Evolutionary conservation across 2,113 vertebrate genomes (phyloP), one percentile per base, ranked within the genome.

Genomic region (Oxygymnocypris stewartii): DNA sequence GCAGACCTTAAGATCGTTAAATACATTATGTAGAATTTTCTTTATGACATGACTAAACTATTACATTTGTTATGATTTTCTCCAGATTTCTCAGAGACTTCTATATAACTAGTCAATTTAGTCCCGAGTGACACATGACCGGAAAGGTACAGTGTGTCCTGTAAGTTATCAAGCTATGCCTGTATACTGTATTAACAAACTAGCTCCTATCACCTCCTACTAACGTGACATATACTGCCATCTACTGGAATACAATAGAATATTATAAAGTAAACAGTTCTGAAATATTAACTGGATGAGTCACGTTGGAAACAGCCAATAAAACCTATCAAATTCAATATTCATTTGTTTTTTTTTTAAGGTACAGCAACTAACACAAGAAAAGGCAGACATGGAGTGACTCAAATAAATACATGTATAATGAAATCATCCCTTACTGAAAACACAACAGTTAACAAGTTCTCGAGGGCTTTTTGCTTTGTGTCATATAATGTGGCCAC

Each of bases 171-270:
- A 31, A 73, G 31, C 42, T 73, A 63, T 10, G 11, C 12, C 6
- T 59, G 40, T n/a, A 28, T 18, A 65, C 28, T 44, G 44, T 31
- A 20, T 9, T 71, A 82, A 82, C 44, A 51, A 49, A 69, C n/a
- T 2, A 57, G 16, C 57, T 8, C 54, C 14, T 31, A 28, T 59
- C 6, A 49, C 3, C n/a, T 31, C 11, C 35, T 28, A 11, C 40
- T 12, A 3, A 18, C 25, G 20, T 14, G 20, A 61, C 49, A 73
- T 12, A 78, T 12, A 65, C 80, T 75, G 80, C 74, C 85, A 44
- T 65, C 87, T 88, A 74, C 42, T 12, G 87, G 85, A 9, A 77
- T 7, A 23, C 40, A 3, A 28, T 4, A 4, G 61, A 49, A 49
- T 40, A 42, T 2, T 67, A 35, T 37, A 6, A 69, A 67, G 1